A percentile compares a stretch with the other conserved stretches of the same genome.
phyloP scores from a whole-genome alignment of 2,888 invertebrate genomes.

The Ametastegia equiseti region DNA sequence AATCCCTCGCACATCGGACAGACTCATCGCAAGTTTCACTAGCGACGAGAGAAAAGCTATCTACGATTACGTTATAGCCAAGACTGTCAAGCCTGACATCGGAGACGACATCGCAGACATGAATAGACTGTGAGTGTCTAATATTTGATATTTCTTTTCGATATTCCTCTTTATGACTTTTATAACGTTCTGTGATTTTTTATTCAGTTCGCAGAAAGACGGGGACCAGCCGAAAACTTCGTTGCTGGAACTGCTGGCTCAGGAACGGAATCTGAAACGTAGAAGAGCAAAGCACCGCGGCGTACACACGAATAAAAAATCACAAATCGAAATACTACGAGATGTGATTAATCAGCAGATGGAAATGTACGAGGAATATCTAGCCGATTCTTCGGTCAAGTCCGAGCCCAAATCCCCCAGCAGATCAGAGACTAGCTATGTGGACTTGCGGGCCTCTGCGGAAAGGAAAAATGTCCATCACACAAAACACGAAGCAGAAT shows the following conservation, averaged over 20 bases:
- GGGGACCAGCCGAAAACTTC: slow-evolving; percentile 55
- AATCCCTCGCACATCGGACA: slow-evolving; percentile 73
- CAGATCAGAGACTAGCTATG: not conserved
- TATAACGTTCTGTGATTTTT: not conserved
- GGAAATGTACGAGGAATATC: slow-evolving; percentile 69
- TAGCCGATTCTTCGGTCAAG: slow-evolving; percentile 51
- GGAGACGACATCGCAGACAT: slow-evolving; percentile 69
- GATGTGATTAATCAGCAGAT: slow-evolving; percentile 73
- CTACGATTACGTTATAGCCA: slow-evolving; percentile 71
- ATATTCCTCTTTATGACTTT: not conserved
- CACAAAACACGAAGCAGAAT: not conserved
- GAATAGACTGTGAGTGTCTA: slow-evolving; percentile 66
- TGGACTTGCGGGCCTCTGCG: not conserved
- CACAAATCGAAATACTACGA: slow-evolving; percentile 70
- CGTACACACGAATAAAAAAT: slow-evolving; percentile 73
- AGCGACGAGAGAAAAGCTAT: slow-evolving; percentile 71
- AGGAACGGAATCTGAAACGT: slow-evolving; percentile 71
- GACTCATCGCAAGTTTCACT: slow-evolving; percentile 73
- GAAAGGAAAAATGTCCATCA: not conserved
- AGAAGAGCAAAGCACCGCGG: slow-evolving; percentile 71
- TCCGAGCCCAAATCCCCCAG: not conserved
- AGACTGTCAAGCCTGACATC: slow-evolving; percentile 68
- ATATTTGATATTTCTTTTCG: slow-evolving; percentile 21
- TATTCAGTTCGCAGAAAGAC: slow-evolving; percentile 49
- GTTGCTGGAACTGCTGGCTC: slow-evolving; percentile 67